Conservation (phyloP, 1,140 invertebrate species). For the Elymnias hypermnestra region DNA sequence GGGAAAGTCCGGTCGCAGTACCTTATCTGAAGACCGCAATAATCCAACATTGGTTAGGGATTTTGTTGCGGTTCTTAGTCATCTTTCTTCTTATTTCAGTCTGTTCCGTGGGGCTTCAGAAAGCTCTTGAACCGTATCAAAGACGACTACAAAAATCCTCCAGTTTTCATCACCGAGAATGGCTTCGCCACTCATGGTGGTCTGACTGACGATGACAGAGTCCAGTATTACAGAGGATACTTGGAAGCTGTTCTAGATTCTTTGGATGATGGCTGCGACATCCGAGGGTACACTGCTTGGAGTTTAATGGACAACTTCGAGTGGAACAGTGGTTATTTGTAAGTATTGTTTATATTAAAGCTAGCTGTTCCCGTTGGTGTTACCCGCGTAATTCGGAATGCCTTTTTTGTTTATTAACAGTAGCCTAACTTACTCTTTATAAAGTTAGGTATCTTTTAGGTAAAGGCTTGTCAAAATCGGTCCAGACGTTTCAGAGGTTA, state of each 20-base stretch:
- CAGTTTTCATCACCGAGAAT: background rate
- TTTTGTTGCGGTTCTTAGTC: too few relatives aligned
- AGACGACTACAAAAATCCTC: background rate
- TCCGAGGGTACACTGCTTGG: slow-evolving; percentile 2
- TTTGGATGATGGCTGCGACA: slow-evolving; percentile 1
- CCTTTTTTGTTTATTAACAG: too few relatives aligned
- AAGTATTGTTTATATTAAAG: background rate
- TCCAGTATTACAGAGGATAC: background rate
- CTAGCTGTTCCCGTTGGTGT: too few relatives aligned
- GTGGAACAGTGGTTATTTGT: background rate
- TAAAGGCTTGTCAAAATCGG: too few relatives aligned
- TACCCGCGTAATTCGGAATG: too few relatives aligned
- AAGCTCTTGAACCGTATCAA: slow-evolving; percentile 1
- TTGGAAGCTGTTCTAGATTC: background rate
- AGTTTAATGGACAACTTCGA: slow-evolving; percentile 4
- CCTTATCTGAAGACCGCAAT: too few relatives aligned
- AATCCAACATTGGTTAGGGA: too few relatives aligned
- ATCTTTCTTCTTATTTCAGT: background rate
- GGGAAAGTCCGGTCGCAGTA: too few relatives aligned
- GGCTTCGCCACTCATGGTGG: background rate
- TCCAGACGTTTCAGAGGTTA: too few relatives aligned
- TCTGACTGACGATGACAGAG: background rate
- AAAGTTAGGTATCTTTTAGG: too few relatives aligned
- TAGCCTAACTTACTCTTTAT: too few relatives aligned
- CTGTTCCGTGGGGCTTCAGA: background rate